These are phyloP conservation scores for Petrophora chlorosata DNA, from an alignment of 2,888 invertebrate species.

Conservation along the genomic window DNA sequence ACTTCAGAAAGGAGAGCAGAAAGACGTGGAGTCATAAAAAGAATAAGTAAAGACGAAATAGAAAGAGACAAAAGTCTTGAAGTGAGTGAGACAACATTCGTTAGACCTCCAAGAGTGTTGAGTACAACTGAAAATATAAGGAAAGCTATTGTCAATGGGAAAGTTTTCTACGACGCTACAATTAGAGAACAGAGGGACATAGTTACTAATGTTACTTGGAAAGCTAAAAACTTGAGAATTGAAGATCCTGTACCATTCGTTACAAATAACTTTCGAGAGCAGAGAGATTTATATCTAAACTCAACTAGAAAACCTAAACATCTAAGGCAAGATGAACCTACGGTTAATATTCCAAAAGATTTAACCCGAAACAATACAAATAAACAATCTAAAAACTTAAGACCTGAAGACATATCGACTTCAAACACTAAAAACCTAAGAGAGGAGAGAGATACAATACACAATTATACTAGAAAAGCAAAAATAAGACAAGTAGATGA, in stretches of 20 bases:
- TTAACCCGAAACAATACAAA: constrained; percentile 40
- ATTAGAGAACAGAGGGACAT: constrained; percentile 68
- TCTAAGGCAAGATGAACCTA: constrained; percentile 21
- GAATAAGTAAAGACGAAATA: constrained; percentile 74
- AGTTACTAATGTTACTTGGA: constrained; percentile 56
- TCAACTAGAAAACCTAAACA: constrained; percentile 27
- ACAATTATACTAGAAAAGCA: constrained; percentile 8
- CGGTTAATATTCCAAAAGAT: not conserved
- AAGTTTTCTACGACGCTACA: constrained; percentile 77
- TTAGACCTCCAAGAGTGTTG: constrained; percentile 71
- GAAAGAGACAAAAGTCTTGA: constrained; percentile 71
- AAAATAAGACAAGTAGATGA: constrained; percentile 6
- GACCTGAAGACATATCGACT: constrained; percentile 25
- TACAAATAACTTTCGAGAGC: constrained; percentile 15
- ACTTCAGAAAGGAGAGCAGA: constrained; percentile 67
- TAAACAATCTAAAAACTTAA: constrained; percentile 46
- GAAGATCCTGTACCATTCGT: constrained; percentile 36
- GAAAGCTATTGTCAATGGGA: constrained; percentile 76
- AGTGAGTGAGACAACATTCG: constrained; percentile 75
- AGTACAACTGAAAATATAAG: constrained; percentile 72
- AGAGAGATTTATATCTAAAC: constrained; percentile 24
- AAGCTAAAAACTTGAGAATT: constrained; percentile 43
- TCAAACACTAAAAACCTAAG: constrained; percentile 7
- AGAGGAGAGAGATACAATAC: constrained; percentile 11
- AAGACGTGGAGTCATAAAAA: constrained; percentile 68